Conservation (phyloP, 2,113 vertebrate genomes). For the Caranx ignobilis region DNA sequence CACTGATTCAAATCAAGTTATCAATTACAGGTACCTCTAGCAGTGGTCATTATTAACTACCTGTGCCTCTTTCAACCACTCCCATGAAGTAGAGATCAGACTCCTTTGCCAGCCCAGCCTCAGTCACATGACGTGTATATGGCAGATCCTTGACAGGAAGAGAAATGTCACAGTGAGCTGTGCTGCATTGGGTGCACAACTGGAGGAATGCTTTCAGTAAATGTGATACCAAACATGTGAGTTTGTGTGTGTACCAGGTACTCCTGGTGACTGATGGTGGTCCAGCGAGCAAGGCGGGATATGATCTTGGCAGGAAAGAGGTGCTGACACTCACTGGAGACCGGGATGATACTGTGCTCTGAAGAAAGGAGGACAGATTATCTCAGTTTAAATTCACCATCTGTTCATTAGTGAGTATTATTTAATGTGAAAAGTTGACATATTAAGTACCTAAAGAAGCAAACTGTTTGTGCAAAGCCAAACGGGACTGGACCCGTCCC, state of each 20-base stretch:
- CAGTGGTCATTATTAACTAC: constrained; percentile 66
- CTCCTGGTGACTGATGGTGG: constrained; percentile 87
- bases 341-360: constrained; percentile 94
- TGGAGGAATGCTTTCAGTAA: not conserved
- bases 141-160: constrained; percentile 84
- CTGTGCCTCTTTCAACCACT: constrained; percentile 94
- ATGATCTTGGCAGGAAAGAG: constrained; percentile 96
- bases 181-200: not conserved
- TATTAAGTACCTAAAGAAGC: constrained; percentile 89
- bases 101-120: constrained; percentile 90
- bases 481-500: constrained; percentile 90
- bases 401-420: not conserved
- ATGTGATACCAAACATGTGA: not conserved
- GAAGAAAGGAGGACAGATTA: constrained; percentile 22
- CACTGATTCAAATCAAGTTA: not conserved
- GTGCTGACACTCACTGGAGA: constrained; percentile 92
- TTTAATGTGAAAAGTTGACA: not conserved
- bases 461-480: constrained; percentile 96
- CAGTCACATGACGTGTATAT: constrained; percentile 90
- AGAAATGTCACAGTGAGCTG: constrained; percentile 12
- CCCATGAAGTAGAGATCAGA: constrained; percentile 93
- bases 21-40: not conserved
- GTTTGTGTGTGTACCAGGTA: constrained; percentile 83
- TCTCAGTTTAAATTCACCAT: constrained; percentile 9
- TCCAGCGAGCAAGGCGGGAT: constrained; percentile 92